Evolutionary conservation across 2,113 vertebrate species (phyloP).

Genomic region (Petroica traversi): DNA sequence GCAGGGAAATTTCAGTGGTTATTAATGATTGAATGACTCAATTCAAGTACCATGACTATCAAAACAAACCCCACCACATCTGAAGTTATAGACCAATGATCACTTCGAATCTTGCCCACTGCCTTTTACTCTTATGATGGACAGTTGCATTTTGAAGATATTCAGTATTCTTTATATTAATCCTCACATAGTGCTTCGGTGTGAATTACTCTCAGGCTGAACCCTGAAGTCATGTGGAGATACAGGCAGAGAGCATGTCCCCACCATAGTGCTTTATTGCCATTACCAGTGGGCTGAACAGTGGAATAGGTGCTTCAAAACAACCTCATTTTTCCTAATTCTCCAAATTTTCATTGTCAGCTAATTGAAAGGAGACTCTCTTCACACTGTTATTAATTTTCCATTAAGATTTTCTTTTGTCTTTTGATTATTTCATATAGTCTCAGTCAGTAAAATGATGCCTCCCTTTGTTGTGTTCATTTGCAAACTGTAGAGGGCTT

Average conservation of each 20-base stretch:
- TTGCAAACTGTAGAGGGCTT: not conserved
- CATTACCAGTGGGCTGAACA: not conserved
- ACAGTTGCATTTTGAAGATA: not conserved
- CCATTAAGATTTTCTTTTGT: not conserved
- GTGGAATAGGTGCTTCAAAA: not conserved
- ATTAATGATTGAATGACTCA: not conserved
- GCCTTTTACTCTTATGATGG: not conserved
- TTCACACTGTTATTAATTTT: not conserved
- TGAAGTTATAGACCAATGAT: not conserved
- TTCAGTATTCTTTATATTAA: not conserved
- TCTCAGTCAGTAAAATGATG: not conserved
- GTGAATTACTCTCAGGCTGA: not conserved
- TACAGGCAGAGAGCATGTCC: not conserved
- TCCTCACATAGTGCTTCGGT: not conserved
- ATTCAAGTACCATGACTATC: not conserved
- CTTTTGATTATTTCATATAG: not conserved
- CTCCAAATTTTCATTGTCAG: not conserved
- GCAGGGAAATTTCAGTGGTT: not conserved
- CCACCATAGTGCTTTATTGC: not conserved
- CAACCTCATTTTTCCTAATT: not conserved
- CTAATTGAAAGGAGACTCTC: not conserved
- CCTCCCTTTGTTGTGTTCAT: fast-evolving
- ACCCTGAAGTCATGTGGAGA: not conserved
- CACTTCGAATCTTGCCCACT: not conserved
- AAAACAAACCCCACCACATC: fast-evolving